Evolutionary conservation across 2,113 vertebrate genomes (phyloP).

Genomic region (Platysternon megacephalum): DNA sequence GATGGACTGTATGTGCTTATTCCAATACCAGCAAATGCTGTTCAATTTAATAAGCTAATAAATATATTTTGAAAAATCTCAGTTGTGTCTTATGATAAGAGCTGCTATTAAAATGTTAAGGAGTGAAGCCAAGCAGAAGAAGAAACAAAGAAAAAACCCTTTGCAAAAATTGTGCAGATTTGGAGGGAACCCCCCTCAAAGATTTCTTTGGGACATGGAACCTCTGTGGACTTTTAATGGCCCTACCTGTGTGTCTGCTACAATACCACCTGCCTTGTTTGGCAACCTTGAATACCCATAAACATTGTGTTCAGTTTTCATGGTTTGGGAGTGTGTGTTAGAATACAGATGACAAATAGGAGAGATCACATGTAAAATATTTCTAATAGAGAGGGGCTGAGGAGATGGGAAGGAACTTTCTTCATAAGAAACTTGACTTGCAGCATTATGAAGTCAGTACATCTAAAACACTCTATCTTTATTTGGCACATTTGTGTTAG

Average conservation of each 20-base stretch:
- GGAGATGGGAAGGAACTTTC: background rate
- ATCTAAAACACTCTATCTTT: constrained; percentile 55
- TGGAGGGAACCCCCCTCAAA: background rate
- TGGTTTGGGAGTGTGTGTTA: constrained; percentile 19
- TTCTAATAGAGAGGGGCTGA: background rate
- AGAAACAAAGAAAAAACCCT: background rate
- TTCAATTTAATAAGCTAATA: background rate
- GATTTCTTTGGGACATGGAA: background rate
- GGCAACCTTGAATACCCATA: constrained; percentile 51
- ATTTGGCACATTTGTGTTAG: constrained; percentile 71
- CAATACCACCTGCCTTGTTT: constrained; percentile 69
- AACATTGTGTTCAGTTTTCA: constrained; percentile 22
- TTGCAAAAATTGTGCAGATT: background rate
- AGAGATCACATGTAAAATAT: constrained; percentile 22
- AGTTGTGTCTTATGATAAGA: background rate
- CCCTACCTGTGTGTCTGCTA: constrained; percentile 54
- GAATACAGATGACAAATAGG: constrained; percentile 40
- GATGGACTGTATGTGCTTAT: background rate
- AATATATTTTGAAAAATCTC: background rate
- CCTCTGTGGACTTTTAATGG: constrained; percentile 23
- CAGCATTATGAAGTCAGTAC: constrained; percentile 45
- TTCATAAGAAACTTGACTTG: background rate
- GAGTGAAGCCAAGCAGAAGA: background rate
- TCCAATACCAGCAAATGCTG: background rate
- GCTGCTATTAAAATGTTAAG: background rate